Conservation (phyloP, 2,797 vertebrate genomes). For the Lagodon rhomboides region DNA sequence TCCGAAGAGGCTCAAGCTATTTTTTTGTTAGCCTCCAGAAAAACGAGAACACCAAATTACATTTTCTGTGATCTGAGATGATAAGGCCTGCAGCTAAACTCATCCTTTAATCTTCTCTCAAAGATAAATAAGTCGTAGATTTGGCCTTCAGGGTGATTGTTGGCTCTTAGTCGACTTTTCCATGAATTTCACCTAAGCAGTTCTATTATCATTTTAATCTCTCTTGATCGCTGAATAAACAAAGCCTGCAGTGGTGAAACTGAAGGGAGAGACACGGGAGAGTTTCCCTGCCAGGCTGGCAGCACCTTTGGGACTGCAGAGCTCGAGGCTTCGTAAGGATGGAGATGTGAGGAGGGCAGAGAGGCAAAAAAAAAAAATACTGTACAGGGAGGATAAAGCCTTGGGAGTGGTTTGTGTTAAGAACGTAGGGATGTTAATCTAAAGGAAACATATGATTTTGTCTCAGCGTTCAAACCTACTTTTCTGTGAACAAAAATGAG, state of each 20-base stretch:
- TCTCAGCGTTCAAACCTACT: neutral
- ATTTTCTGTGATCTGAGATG: slow-evolving; percentile 10
- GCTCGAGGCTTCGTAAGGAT: slow-evolving; percentile 34
- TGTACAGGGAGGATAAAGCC: too few species aligned
- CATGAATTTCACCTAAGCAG: slow-evolving; percentile 4
- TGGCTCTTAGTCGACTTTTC: slow-evolving; percentile 12
- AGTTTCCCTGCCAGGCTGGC: slow-evolving; percentile 18
- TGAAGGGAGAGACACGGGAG: slow-evolving; percentile 19
- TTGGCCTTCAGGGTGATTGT: slow-evolving; percentile 15
- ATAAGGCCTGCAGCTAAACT: slow-evolving; percentile 26
- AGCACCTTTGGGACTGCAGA: slow-evolving; percentile 37
- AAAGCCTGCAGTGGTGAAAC: slow-evolving; percentile 39
- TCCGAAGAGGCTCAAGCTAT: neutral
- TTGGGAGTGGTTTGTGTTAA: neutral
- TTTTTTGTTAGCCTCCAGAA: slow-evolving; percentile 18
- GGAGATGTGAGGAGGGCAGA: slow-evolving; percentile 12
- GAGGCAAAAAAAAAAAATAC: neutral
- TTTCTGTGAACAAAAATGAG: slow-evolving; percentile 16
- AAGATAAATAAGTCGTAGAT: neutral
- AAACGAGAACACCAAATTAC: slow-evolving; percentile 14
- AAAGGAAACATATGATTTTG: neutral
- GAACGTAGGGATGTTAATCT: neutral
- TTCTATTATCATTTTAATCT: slow-evolving; percentile 28
- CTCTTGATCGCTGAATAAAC: slow-evolving; percentile 24
- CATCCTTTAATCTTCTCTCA: slow-evolving; percentile 1